These are phyloP conservation scores for Horisme vitalbata DNA, from an alignment of 2,888 invertebrate genomes.

Conservation along the genomic window DNA sequence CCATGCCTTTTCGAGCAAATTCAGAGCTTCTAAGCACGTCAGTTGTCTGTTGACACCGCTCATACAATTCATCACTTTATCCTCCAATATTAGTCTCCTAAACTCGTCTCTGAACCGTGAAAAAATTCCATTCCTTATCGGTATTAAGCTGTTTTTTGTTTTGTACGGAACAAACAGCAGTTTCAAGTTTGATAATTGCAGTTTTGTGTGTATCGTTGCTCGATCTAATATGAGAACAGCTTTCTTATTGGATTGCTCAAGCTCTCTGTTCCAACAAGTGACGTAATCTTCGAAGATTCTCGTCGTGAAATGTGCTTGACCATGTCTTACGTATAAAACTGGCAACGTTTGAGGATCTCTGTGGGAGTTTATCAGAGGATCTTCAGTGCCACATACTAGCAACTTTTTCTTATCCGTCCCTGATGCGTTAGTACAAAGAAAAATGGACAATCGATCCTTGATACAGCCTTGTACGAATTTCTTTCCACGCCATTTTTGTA, in stretches of 20 bases:
- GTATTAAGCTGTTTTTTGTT: slow-evolving; percentile 46
- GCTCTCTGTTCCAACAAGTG: slow-evolving; percentile 48
- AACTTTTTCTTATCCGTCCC: slow-evolving; percentile 50
- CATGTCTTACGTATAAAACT: slow-evolving; percentile 49
- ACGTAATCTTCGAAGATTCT: slow-evolving; percentile 54
- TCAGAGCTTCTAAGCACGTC: slow-evolving; percentile 50
- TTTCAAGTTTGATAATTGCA: slow-evolving; percentile 48
- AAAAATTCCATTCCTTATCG: slow-evolving; percentile 51
- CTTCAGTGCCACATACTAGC: slow-evolving; percentile 51
- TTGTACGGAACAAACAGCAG: slow-evolving; percentile 56
- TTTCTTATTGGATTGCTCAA: slow-evolving; percentile 39
- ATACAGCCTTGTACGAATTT: slow-evolving; percentile 52
- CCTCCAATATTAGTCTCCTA: slow-evolving; percentile 42
- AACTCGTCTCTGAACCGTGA: slow-evolving; percentile 46
- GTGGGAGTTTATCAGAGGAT: slow-evolving; percentile 45
- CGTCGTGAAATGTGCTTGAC: slow-evolving; percentile 51
- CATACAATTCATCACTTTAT: slow-evolving; percentile 45
- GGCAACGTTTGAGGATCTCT: slow-evolving; percentile 48
- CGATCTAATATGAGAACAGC: slow-evolving; percentile 47
- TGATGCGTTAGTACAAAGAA: slow-evolving; percentile 49
- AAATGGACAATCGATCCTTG: slow-evolving; percentile 49
- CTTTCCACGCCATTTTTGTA: slow-evolving; percentile 47
- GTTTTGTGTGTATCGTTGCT: slow-evolving; percentile 52
- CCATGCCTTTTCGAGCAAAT: slow-evolving; percentile 52
- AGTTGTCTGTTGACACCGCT: slow-evolving; percentile 47